Base-by-base conservation (phyloP, 2,888 invertebrate species). In the Catocala sponsa region DNA sequence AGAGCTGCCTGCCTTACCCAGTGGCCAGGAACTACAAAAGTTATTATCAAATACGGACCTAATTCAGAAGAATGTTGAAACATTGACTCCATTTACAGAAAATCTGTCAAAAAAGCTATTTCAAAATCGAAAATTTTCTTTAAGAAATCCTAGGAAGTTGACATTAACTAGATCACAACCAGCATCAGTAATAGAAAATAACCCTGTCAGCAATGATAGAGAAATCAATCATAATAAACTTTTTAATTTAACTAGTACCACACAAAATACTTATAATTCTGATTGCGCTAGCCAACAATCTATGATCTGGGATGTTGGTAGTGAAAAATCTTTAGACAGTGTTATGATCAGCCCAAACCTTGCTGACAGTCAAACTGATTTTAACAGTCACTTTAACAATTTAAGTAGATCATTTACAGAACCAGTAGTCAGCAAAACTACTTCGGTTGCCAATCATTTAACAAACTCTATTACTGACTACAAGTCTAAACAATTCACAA, bases 111-210 rank as follows among this genome's bases (percentile, higher is more conserved):
- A 96, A 75, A 97, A 97, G 82, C 89, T 97, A 64, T 98, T 97
- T 88, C 94, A 95, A 60, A 95, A 95, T 51, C 94, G 95, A 25
- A 96, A 95, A 74, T 97, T 97, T 86, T 95, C 95, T 5, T 95
- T 97, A 79, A 94, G 97, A 76, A 97, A 98, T 91, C 97, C 98
- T 0, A 95, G 97, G 76, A 98, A 98, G 85, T 95, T 85, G n/a
- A 71, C 75, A 42, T 41, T 82, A 42, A 55, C 79, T 2, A 90
- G 83, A 76, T 74, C 79, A 48, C 86, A 84, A 59, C 62, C 79
- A 33, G 52, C 63, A 57, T 54, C 12, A 46, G 4, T 70, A 57
- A 77, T 70, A 57, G 78, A 76, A 53, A 71, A 70, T 50, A 79
- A 76, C 72, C 57, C 62, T 7, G 15, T 42, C 6, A 53, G 7